A percentile compares a stretch with the other conserved stretches of the same genome.
Conservation (phyloP, 1,140 invertebrate genomes). For the Diabrotica undecimpunctata region DNA sequence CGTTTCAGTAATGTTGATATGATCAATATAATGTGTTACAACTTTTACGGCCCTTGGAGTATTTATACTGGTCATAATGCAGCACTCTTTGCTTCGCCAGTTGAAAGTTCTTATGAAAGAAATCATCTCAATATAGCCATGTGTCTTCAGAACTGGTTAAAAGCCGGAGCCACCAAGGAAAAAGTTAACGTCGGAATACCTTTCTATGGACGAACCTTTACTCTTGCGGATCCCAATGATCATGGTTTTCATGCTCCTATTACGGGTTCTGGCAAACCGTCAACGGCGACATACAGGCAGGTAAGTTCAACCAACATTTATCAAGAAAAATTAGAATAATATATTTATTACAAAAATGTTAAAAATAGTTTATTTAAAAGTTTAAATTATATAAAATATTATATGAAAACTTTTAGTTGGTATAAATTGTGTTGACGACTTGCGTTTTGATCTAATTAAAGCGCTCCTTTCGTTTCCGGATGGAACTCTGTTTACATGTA, state of each 20-base stretch:
- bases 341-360: background rate
- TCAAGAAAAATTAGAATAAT: background rate
- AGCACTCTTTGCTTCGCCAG: constrained; percentile 52
- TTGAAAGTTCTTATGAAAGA: constrained; percentile 47
- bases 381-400: background rate
- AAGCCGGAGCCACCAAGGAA: constrained; percentile 47
- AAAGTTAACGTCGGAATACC: constrained; percentile 64
- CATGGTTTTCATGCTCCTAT: constrained; percentile 50
- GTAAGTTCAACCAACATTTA: constrained; percentile 12
- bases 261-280: constrained; percentile 43
- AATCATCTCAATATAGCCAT: constrained; percentile 25
- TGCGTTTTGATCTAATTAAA: background rate
- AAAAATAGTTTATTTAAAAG: background rate
- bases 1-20: constrained; percentile 55
- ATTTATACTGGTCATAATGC: constrained; percentile 54
- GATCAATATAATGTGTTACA: constrained; percentile 66
- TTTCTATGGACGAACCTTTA: constrained; percentile 61
- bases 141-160: constrained; percentile 41
- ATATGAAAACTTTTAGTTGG: background rate
- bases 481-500: no score
- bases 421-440: no score
- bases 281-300: constrained; percentile 17
- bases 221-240: constrained; percentile 47
- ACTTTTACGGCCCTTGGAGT: constrained; percentile 65
- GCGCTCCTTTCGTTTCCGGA: no score